Evolutionary conservation across 2,797 vertebrate genomes (phyloP), one percentile per base, ranked within the genome.

Genomic region (Hypotaenidia philippensis): DNA sequence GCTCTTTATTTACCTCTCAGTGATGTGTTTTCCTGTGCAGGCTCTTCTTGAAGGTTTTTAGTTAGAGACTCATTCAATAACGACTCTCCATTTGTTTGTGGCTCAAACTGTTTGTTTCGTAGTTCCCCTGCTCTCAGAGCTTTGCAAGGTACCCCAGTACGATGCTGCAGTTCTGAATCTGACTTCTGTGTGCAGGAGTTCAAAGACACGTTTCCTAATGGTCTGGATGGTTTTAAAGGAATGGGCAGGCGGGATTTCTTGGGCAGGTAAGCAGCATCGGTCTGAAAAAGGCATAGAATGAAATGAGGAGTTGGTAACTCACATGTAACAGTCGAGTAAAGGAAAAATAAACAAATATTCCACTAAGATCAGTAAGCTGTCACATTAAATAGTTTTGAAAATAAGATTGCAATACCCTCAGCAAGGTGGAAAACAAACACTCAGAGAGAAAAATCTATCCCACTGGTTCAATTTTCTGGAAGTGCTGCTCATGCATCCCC

Each of bases 241-340:
- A 99, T 74, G 0, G 99, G 99, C 64, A 99, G 96, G 52, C 98
- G 98, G 23, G 99, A 99, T 94, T 91, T 99, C 87, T 96, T 97
- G 44, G 88, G 72, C 49, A 60, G 56, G 59, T 29, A 21, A 27
- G 56, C 57, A 60, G 60, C 74, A 72, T 14, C 91, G 21, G 81
- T 49, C 97, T 97, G 89, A 22, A 89, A 86, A 80, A 82, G 4
- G 41, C 12, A 63, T 0, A 5, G 49, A 44, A 75, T 25, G 47
- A 64, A 89, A 50, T 1, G 4, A 13, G 32, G 4, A 53, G 40
- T 13, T 59, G 47, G 26, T 13, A 55, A 41, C 7, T 74, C 0
- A 0, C 9, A 25, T 15, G 18, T 9, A 47, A 57, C 21, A 80
- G 32, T 19, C 34, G 47, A 38, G 7, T 5, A 18, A 11, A 75